Percentiles rank a stretch among this genome's conserved stretches.
These are phyloP conservation scores for Serripes groenlandicus DNA, from an alignment of 2,888 invertebrate species.

Conservation along the genomic window DNA sequence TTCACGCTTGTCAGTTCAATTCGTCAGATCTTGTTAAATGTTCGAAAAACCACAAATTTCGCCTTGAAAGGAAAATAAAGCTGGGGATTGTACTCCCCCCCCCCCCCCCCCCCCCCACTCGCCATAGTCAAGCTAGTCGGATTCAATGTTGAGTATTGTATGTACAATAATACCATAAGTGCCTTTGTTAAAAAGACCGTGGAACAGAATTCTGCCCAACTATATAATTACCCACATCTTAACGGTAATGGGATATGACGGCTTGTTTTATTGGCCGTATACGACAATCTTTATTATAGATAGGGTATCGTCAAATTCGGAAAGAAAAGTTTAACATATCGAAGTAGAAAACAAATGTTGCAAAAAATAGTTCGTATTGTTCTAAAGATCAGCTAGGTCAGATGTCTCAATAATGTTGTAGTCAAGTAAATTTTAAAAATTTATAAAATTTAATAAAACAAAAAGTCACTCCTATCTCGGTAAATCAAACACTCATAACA, in stretches of 20 bases:
- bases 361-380: too few relatives aligned
- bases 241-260: constrained; percentile 19
- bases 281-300: too few relatives aligned
- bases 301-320: too few relatives aligned
- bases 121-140: neutral
- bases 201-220: constrained; percentile 20
- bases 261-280: constrained; percentile 11
- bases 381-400: too few relatives aligned
- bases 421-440: too few relatives aligned
- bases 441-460: too few relatives aligned
- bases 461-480: too few relatives aligned
- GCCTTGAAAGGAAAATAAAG: constrained; percentile 1
- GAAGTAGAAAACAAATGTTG: too few relatives aligned
- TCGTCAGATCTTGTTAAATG: constrained; percentile 1
- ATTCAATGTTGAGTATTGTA: constrained; percentile 18
- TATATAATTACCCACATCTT: constrained; percentile 46
- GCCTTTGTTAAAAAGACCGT: constrained; percentile 38
- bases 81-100: neutral
- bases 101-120: neutral
- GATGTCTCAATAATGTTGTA: too few relatives aligned
- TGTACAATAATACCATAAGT: neutral
- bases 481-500: too few relatives aligned
- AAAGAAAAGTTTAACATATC: too few relatives aligned
- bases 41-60: neutral
- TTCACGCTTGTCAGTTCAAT: constrained; percentile 8